Conservation (phyloP, 1,140 invertebrate species). For the Saccostrea cuccullata region DNA sequence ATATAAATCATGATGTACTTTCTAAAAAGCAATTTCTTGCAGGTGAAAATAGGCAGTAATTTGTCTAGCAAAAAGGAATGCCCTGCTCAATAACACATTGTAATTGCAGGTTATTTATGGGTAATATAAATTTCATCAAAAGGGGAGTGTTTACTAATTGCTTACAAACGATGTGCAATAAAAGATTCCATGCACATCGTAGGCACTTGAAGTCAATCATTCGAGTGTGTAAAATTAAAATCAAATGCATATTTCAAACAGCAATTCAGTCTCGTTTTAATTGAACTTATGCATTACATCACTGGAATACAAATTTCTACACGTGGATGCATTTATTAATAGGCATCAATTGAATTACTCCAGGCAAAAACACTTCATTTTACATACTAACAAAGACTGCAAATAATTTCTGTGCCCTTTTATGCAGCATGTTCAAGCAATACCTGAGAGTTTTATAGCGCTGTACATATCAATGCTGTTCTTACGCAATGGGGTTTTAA, state of each 20-base stretch:
- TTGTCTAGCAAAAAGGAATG: slow-evolving; percentile 11
- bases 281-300: not conserved
- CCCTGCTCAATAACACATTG: slow-evolving; percentile 10
- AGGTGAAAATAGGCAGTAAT: slow-evolving; percentile 16
- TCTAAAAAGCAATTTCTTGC: not conserved
- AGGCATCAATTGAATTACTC: not conserved
- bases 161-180: not conserved
- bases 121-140: not conserved
- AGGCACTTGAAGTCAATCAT: not conserved
- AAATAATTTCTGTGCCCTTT: not conserved
- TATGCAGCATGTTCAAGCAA: not conserved
- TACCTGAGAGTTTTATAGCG: not conserved
- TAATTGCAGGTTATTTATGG: not conserved
- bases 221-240: not conserved
- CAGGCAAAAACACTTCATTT: not conserved
- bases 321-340: not conserved
- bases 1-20: not conserved
- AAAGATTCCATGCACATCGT: slow-evolving; percentile 9
- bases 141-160: slow-evolving; percentile 16
- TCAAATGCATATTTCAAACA: slow-evolving; percentile 25
- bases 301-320: not conserved
- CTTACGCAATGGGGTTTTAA: not conserved
- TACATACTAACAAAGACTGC: not conserved
- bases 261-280: not conserved
- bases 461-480: not conserved